phyloP scores from a whole-genome alignment of 2,888 invertebrate species.

The Troides aeacus region DNA sequence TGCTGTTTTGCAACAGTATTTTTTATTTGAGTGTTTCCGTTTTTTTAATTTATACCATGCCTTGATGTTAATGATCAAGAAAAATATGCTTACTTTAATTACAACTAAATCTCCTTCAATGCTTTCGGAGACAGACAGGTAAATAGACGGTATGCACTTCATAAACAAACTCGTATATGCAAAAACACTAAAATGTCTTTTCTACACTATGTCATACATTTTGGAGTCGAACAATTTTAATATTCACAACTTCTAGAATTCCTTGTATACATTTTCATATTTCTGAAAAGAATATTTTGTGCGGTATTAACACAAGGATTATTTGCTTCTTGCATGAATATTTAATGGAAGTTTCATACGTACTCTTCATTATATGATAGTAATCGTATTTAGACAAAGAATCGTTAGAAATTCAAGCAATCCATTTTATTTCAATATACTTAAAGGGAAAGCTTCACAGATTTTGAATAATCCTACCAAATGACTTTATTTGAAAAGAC shows the following conservation, averaged over 20 bases:
- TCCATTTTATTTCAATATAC: conserved; percentile 5
- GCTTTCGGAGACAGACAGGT: neutral
- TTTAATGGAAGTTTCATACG: neutral
- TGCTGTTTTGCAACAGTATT: neutral
- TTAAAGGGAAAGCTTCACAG: conserved; percentile 2
- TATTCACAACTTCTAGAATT: neutral
- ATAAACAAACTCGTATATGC: neutral
- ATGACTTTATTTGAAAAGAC: neutral
- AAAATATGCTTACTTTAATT: neutral
- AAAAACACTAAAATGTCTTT: neutral
- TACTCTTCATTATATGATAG: neutral
- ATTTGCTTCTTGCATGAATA: neutral
- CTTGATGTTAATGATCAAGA: no score
- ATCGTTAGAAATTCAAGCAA: conserved; percentile 1
- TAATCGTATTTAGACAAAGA: neutral
- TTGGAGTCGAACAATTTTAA: neutral
- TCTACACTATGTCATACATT: neutral
- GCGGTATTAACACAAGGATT: neutral
- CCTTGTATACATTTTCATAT: neutral
- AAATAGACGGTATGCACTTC: neutral
- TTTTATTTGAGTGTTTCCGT: neutral
- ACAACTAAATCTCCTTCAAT: neutral
- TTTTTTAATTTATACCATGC: neutral
- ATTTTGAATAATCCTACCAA: conserved; percentile 9
- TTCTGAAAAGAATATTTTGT: neutral